Evolutionary conservation across 2,888 invertebrate genomes (phyloP).

Genomic region (Napeogenes sylphis): DNA sequence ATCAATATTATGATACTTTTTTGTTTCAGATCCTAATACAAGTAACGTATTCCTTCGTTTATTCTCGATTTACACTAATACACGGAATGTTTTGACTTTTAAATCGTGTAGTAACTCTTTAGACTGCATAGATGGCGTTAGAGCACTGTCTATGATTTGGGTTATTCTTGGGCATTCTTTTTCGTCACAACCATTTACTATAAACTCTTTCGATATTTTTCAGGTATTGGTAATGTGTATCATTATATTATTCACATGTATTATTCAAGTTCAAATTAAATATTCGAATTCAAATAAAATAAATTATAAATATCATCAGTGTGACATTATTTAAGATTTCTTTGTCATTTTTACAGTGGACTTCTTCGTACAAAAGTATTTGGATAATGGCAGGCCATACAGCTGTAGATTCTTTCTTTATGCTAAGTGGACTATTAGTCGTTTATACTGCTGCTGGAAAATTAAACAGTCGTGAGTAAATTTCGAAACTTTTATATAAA

Average conservation of each 20-base stretch:
- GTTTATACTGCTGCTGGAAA: conserved; percentile 39
- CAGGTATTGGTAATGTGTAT: conserved; percentile 22
- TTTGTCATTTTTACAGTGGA: conserved; percentile 39
- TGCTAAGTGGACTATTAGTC: conserved; percentile 37
- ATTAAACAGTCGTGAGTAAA: conserved; percentile 33
- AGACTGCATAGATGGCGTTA: conserved; percentile 60
- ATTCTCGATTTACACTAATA: conserved; percentile 54
- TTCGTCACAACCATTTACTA: conserved; percentile 23
- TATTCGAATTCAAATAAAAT: no score
- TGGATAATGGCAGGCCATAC: conserved; percentile 49
- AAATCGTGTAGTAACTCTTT: conserved; percentile 40
- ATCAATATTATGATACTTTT: conserved; percentile 5
- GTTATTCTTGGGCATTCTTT: conserved; percentile 55
- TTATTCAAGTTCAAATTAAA: no score
- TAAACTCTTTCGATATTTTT: conserved; percentile 31
- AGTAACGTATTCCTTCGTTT: conserved; percentile 29
- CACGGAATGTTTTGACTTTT: conserved; percentile 46
- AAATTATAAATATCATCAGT: no score
- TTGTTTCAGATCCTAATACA: conserved; percentile 38
- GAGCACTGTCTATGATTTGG: conserved; percentile 62
- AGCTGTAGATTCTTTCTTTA: conserved; percentile 78
- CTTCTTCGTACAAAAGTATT: conserved; percentile 34
- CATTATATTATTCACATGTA: background rate
- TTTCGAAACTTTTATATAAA: background rate
- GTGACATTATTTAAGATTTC: conserved; percentile 25